Percentiles rank a stretch among this genome's conserved stretches.
These are phyloP conservation scores for Tribolium castaneum DNA, from an alignment of 1,140 invertebrate genomes.

Conservation along the genomic window DNA sequence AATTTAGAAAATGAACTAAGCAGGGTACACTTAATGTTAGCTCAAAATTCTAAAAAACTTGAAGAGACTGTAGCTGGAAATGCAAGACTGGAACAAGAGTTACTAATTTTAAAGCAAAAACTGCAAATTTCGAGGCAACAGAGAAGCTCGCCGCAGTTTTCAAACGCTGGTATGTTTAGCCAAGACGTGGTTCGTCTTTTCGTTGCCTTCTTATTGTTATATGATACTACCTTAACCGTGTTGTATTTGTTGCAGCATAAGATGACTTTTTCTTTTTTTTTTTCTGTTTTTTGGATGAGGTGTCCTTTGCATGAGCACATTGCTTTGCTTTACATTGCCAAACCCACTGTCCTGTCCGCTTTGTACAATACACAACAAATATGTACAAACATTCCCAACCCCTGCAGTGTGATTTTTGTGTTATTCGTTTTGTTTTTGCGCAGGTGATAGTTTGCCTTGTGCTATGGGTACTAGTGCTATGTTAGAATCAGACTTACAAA, in stretches of 20 bases:
- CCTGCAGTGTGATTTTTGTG: neutral
- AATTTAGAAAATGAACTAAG: slow-evolving; percentile 85
- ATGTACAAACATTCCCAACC: neutral
- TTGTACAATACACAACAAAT: neutral
- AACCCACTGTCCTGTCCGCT: neutral
- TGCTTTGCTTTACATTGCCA: slow-evolving; percentile 7
- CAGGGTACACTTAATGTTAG: slow-evolving; percentile 83
- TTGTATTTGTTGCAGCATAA: neutral
- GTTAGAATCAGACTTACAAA: slow-evolving; percentile 73
- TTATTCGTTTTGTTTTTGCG: slow-evolving; percentile 46
- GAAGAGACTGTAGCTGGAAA: slow-evolving; percentile 92
- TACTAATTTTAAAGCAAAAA: slow-evolving; percentile 86
- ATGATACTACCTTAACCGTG: neutral
- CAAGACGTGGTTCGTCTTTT: slow-evolving; percentile 11
- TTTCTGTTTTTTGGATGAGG: slow-evolving; percentile 9
- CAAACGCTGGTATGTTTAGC: slow-evolving; percentile 58
- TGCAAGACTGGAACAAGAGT: slow-evolving; percentile 86
- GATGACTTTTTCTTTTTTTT: neutral
- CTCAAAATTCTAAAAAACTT: slow-evolving; percentile 92
- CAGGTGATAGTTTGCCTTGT: slow-evolving; percentile 61
- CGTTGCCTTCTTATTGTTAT: slow-evolving; percentile 6
- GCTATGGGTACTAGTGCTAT: slow-evolving; percentile 58
- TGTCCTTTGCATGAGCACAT: slow-evolving; percentile 6
- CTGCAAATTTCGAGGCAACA: slow-evolving; percentile 74
- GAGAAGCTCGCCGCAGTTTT: slow-evolving; percentile 60